phyloP scores from a whole-genome alignment of 2,888 invertebrate genomes.

The Quadroppia sp. region DNA sequence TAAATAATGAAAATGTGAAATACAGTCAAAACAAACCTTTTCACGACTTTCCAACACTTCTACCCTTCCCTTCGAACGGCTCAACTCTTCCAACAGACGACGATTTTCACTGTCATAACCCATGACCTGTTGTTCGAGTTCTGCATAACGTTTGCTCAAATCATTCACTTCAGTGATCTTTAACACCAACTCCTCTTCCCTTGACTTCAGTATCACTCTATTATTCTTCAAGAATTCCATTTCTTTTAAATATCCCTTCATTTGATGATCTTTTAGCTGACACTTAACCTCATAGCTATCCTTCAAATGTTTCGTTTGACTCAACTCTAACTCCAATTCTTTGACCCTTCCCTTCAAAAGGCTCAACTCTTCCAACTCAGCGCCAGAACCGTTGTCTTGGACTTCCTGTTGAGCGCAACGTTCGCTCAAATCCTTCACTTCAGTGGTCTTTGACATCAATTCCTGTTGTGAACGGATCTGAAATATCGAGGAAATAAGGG shows the following conservation, averaged over 20 bases:
- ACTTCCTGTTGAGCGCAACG: constrained; percentile 32
- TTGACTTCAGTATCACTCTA: background rate
- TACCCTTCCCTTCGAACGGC: no score
- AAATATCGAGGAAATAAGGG: background rate
- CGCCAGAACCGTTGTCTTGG: no score
- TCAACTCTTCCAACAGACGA: background rate
- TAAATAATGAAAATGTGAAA: no score
- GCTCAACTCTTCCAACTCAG: background rate
- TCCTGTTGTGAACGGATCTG: constrained; percentile 42
- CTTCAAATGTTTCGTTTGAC: no score
- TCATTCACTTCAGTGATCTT: constrained; percentile 40
- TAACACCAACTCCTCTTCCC: constrained; percentile 29
- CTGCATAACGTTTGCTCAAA: constrained; percentile 37
- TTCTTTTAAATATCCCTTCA: no score
- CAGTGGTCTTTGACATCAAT: no score
- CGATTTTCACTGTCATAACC: no score
- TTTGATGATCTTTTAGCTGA: no score
- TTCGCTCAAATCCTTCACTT: constrained; percentile 40
- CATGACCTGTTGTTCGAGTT: constrained; percentile 23
- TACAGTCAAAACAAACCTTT: no score
- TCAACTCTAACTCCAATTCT: background rate
- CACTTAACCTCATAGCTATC: no score
- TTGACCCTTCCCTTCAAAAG: background rate
- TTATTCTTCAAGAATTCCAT: no score
- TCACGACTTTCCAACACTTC: no score